Evolutionary conservation across 2,113 vertebrate species (phyloP).

Genomic region (Apteryx owenii): DNA sequence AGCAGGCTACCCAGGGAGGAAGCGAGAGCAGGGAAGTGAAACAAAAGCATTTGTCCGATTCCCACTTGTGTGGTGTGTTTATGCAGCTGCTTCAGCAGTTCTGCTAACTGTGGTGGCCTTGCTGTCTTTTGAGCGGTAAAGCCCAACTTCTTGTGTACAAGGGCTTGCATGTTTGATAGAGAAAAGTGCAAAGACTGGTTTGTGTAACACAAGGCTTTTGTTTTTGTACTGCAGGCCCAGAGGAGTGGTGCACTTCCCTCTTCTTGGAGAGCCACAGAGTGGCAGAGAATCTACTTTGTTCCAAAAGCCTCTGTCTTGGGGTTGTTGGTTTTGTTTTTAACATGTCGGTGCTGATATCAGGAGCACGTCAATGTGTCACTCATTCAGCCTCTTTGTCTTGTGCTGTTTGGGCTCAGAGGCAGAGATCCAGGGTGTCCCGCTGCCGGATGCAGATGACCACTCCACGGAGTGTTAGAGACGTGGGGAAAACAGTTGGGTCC

Average conservation of each 20-base stretch:
- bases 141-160: accelerated
- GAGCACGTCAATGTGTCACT: accelerated
- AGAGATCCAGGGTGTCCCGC: not conserved
- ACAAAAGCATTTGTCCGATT: not conserved
- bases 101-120: not conserved
- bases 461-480: accelerated
- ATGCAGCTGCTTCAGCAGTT: not conserved
- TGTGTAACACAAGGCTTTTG: not conserved
- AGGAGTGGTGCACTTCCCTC: accelerated
- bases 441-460: accelerated
- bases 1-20: not conserved
- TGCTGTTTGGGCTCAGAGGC: not conserved
- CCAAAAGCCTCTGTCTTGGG: not conserved
- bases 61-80: not conserved
- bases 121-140: not conserved
- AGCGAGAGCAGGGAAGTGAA: slow-evolving; percentile 27
- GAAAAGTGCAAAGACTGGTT: not conserved
- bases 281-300: accelerated
- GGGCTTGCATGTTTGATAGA: accelerated
- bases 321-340: not conserved
- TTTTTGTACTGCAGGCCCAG: accelerated
- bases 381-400: not conserved
- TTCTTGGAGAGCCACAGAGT: accelerated
- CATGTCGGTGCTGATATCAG: accelerated
- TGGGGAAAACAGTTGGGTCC: not conserved